Percentiles rank a stretch among this genome's conserved stretches.
Evolutionary conservation across 2,797 vertebrate species (phyloP).

Genomic region (Adrianichthys oophorus): DNA sequence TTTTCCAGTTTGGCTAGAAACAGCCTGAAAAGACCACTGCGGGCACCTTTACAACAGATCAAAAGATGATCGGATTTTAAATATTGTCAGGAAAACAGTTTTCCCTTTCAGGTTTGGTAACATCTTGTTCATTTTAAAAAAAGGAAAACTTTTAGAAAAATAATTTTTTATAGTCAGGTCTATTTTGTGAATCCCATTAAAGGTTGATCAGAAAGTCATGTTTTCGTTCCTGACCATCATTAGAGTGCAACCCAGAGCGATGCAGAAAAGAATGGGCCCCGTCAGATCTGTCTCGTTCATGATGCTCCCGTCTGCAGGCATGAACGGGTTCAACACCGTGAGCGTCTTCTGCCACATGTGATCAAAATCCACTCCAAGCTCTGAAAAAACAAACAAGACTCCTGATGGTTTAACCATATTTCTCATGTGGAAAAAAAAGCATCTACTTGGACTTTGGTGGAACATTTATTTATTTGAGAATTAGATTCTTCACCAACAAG

Average conservation of each 20-base stretch:
- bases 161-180: too few species aligned
- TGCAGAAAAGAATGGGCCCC: constrained; percentile 89
- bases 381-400: neutral
- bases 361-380: constrained; percentile 77
- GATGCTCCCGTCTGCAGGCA: constrained; percentile 89
- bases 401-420: too few species aligned
- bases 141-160: too few species aligned
- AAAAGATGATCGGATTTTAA: too few species aligned
- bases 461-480: neutral
- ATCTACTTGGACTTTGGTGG: neutral
- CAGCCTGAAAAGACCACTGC: too few species aligned
- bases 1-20: too few species aligned
- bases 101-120: too few species aligned
- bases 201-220: too few species aligned
- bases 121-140: too few species aligned
- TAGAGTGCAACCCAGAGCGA: constrained; percentile 67
- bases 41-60: too few species aligned
- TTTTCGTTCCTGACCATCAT: constrained; percentile 9
- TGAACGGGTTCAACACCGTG: constrained; percentile 88
- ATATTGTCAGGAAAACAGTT: too few species aligned
- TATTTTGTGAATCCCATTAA: too few species aligned
- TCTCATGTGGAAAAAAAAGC: neutral
- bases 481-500: constrained; percentile 4
- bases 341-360: constrained; percentile 96
- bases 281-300: constrained; percentile 94